A percentile compares a stretch with the other conserved stretches of the same genome.
Evolutionary conservation across 2,888 invertebrate genomes (phyloP).

Genomic region (Dermolepida albohirtum): DNA sequence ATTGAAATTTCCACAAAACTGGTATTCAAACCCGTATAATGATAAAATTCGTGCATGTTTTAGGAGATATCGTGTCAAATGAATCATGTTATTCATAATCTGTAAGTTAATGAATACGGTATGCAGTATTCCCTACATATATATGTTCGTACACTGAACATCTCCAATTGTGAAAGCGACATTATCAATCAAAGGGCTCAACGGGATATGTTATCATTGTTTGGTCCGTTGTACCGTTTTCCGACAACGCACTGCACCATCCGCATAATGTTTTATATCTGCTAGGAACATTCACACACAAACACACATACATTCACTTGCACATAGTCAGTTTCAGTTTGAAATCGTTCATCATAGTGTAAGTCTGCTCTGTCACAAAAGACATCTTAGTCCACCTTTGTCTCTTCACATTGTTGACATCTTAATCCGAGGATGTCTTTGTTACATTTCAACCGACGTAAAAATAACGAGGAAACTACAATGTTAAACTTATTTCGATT

Average conservation of each 20-base stretch:
- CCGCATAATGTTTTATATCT: conserved; percentile 27
- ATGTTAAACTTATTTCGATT: conserved; percentile 24
- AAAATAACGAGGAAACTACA: conserved; percentile 12
- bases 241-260: conserved; percentile 14
- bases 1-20: no score
- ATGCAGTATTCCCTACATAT: conserved; percentile 2
- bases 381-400: conserved; percentile 28
- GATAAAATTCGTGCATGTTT: not conserved
- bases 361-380: conserved; percentile 26
- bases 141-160: not conserved
- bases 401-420: conserved; percentile 16
- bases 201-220: conserved; percentile 35
- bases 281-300: not conserved
- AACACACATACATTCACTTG: no score
- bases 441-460: conserved; percentile 4
- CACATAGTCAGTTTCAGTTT: not conserved
- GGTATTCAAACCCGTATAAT: not conserved
- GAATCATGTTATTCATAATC: conserved; percentile 5
- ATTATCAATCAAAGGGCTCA: conserved; percentile 31
- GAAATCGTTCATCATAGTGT: conserved; percentile 27
- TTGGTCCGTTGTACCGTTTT: conserved; percentile 9
- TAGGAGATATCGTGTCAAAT: not conserved
- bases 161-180: conserved; percentile 18
- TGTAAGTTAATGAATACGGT: conserved; percentile 15
- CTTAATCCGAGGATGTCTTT: conserved; percentile 25